phyloP scores from a whole-genome alignment of 2,888 invertebrate species.

The Aelia acuminata region DNA sequence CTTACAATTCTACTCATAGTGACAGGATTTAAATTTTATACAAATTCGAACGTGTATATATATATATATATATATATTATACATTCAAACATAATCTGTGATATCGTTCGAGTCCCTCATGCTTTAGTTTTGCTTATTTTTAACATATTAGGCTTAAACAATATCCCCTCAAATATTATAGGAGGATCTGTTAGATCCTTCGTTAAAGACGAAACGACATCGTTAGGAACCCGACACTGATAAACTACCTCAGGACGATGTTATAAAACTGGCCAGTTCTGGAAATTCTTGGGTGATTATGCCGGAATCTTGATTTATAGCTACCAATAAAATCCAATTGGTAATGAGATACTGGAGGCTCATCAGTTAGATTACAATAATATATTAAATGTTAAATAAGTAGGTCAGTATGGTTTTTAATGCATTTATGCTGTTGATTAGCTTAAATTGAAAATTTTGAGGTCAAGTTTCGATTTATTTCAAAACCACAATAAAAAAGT shows the following conservation, averaged over 20 bases:
- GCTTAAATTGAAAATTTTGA: too few species aligned
- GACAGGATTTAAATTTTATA: too few species aligned
- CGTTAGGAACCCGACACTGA: not conserved
- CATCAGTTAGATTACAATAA: too few species aligned
- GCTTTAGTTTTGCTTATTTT: not conserved
- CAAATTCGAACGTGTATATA: too few species aligned
- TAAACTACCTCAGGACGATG: not conserved
- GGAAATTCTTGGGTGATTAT: not conserved
- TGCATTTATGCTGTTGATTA: too few species aligned
- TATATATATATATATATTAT: too few species aligned
- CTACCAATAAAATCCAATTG: not conserved
- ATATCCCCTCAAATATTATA: not conserved
- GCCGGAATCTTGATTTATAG: not conserved
- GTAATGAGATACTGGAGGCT: too few species aligned
- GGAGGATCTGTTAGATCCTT: not conserved
- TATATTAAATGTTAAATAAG: too few species aligned
- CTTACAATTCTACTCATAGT: too few species aligned
- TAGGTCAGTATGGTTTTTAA: too few species aligned
- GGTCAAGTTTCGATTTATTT: too few species aligned
- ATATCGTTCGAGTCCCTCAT: accelerated
- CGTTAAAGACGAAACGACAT: not conserved
- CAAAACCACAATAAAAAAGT: too few species aligned
- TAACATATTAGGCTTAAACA: not conserved
- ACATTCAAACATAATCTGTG: not conserved
- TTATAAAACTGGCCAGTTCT: not conserved